Evolutionary conservation across 2,113 vertebrate genomes (phyloP).

Genomic region (Halcyon malimbica): DNA sequence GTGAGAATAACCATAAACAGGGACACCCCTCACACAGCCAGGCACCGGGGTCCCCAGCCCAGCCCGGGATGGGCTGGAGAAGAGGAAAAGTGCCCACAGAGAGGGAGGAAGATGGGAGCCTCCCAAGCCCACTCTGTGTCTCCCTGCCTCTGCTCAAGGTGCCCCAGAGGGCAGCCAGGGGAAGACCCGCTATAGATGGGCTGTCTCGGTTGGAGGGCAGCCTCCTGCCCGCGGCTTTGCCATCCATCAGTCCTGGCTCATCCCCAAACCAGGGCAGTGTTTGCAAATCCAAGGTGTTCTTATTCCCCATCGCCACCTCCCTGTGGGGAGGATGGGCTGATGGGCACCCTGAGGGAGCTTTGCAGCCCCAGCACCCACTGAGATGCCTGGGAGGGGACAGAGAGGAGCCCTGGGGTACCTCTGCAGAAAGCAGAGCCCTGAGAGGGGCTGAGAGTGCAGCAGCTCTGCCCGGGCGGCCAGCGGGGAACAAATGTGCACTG

Average conservation of each 20-base stretch:
- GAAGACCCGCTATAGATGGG: background rate
- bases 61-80: background rate
- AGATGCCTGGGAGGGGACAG: background rate
- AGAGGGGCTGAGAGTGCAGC: background rate
- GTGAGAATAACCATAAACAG: slow-evolving; percentile 58
- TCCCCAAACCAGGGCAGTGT: background rate
- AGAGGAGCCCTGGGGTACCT: background rate
- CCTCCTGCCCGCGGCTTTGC: background rate
- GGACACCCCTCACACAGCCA: background rate
- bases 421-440: background rate
- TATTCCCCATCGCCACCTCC: background rate
- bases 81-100: background rate
- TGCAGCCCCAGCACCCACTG: background rate
- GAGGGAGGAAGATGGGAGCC: background rate
- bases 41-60: background rate
- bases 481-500: background rate
- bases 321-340: background rate
- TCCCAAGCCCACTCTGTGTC: accelerated
- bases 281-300: background rate
- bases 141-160: background rate
- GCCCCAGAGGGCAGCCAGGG: background rate
- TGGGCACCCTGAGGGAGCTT: accelerated
- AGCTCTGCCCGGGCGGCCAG: background rate
- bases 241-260: background rate
- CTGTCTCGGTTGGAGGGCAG: background rate